These are phyloP conservation scores for Atherix ibis DNA, from an alignment of 2,888 invertebrate genomes.

Conservation along the genomic window DNA sequence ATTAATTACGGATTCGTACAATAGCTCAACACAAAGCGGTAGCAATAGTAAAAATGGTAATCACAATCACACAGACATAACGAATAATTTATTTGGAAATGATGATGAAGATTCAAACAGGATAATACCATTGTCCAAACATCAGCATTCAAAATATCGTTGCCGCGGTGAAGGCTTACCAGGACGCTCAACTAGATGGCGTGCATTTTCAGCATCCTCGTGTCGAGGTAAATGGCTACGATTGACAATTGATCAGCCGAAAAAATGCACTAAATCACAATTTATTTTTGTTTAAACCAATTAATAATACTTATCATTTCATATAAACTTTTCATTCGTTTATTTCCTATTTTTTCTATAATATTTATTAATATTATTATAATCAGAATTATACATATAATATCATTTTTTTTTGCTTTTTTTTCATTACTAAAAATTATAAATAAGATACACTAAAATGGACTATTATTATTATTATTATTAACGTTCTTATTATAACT, in stretches of 20 bases:
- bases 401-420: too few species aligned
- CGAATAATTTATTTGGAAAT: conserved; percentile 14
- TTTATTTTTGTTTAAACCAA: conserved; percentile 30
- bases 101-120: conserved; percentile 8
- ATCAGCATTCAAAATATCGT: conserved; percentile 20
- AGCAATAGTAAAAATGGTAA: conserved; percentile 8
- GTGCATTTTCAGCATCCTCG: conserved; percentile 67
- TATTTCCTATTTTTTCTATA: background rate
- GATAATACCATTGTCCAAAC: conserved; percentile 14
- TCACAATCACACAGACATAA: conserved; percentile 12
- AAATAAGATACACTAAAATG: too few species aligned
- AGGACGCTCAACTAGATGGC: conserved; percentile 62
- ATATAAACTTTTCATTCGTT: background rate
- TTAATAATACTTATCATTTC: background rate
- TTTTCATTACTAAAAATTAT: too few species aligned
- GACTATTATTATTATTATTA: too few species aligned
- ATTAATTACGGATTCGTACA: conserved; percentile 36
- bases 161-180: conserved; percentile 76
- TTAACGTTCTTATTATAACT: too few species aligned
- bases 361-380: conserved; percentile 4
- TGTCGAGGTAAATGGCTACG: conserved; percentile 83
- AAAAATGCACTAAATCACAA: conserved; percentile 30
- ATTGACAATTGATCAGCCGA: conserved; percentile 32
- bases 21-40: conserved; percentile 3
- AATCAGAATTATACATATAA: conserved; percentile 11